Evolutionary conservation across 2,797 vertebrate genomes (phyloP).

Genomic region (Lagorchestes hirsutus): DNA sequence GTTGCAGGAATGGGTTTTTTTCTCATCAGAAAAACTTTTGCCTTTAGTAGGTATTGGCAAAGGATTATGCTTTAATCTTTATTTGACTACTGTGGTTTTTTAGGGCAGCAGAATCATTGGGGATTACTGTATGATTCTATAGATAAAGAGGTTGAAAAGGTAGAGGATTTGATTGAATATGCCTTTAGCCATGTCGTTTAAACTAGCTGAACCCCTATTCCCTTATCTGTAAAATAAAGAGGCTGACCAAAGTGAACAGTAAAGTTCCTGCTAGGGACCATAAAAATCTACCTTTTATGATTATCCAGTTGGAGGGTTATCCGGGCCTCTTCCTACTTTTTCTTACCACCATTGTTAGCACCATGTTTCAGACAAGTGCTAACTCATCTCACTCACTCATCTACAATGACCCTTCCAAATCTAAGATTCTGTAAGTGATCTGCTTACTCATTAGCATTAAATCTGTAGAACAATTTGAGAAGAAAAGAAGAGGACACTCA

Average conservation of each 20-base stretch:
- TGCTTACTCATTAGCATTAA: not conserved
- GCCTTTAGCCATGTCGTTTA: not conserved
- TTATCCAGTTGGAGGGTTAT: not conserved
- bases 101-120: not conserved
- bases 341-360: not conserved
- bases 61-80: not conserved
- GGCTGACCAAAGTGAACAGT: not conserved
- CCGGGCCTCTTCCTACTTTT: not conserved
- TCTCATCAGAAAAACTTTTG: not conserved
- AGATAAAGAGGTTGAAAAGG: not conserved
- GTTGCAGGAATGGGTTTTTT: not conserved
- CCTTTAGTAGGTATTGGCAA: not conserved
- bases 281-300: not conserved
- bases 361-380: not conserved
- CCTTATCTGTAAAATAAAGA: not conserved
- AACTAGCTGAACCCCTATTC: not conserved
- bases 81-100: not conserved
- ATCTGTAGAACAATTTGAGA: not conserved
- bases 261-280: not conserved
- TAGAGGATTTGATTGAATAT: not conserved
- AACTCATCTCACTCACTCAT: not conserved
- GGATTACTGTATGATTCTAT: not conserved
- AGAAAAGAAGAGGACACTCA: not conserved
- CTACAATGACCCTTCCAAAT: not conserved
- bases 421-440: not conserved